phyloP scores from a whole-genome alignment of 2,888 invertebrate species.

The Plebejus melissa region DNA sequence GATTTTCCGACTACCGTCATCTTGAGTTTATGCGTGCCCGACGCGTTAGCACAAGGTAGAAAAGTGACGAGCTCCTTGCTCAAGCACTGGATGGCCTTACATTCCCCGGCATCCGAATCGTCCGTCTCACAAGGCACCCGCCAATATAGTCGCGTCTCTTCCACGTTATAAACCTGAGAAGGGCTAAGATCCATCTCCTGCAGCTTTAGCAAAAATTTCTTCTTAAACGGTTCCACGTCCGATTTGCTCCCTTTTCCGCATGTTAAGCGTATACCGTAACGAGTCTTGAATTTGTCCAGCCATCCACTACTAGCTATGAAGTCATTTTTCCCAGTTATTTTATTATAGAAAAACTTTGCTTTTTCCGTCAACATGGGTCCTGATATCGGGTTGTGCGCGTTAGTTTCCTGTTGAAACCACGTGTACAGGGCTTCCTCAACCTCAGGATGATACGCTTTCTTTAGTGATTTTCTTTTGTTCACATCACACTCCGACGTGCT shows the following conservation, averaged over 20 bases:
- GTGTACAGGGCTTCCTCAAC: constrained; percentile 36
- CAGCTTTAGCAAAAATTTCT: constrained; percentile 38
- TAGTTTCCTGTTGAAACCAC: constrained; percentile 41
- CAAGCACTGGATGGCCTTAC: constrained; percentile 38
- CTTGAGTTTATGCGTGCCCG: constrained; percentile 39
- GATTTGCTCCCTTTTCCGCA: constrained; percentile 23
- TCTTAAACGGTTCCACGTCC: constrained; percentile 39
- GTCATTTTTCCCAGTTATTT: constrained; percentile 40
- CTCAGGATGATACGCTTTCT: background rate
- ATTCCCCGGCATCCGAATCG: constrained; percentile 38
- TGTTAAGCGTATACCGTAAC: constrained; percentile 39
- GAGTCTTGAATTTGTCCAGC: constrained; percentile 41
- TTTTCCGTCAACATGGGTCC: constrained; percentile 39
- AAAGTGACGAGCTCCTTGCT: constrained; percentile 41
- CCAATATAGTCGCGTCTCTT: constrained; percentile 42
- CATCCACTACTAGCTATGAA: constrained; percentile 41
- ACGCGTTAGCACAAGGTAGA: constrained; percentile 41
- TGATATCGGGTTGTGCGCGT: constrained; percentile 37
- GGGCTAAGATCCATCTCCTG: constrained; percentile 39
- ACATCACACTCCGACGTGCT: background rate
- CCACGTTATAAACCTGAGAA: constrained; percentile 40
- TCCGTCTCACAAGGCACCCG: constrained; percentile 41
- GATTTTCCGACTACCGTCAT: constrained; percentile 42
- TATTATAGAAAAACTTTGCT: constrained; percentile 39
- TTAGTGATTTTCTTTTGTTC: constrained; percentile 4